Percentiles rank a stretch among this genome's conserved stretches.
Conservation (phyloP, 2,113 vertebrate genomes). For the Corythornis madagascariensis region DNA sequence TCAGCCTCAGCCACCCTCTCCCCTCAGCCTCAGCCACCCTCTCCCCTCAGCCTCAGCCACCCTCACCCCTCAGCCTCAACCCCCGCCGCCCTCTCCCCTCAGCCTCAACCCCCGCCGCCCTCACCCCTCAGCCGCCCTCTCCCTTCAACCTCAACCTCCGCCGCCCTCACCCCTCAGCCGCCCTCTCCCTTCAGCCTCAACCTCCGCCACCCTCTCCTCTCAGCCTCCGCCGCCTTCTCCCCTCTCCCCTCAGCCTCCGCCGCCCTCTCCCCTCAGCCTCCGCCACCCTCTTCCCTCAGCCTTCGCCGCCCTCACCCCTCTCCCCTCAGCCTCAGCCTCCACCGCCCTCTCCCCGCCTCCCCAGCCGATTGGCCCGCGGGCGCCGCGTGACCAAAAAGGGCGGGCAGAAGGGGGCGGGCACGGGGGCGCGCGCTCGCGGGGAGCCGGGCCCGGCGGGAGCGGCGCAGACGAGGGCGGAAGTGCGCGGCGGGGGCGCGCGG, state of each 20-base stretch:
- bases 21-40: no score
- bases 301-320: no score
- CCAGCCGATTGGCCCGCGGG: background rate
- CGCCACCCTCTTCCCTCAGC: background rate
- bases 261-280: background rate
- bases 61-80: no score
- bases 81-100: no score
- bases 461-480: constrained; percentile 3
- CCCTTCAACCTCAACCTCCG: no score
- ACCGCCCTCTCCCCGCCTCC: background rate
- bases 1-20: no score
- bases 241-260: no score
- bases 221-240: no score
- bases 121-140: no score
- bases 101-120: no score
- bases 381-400: background rate
- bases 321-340: background rate
- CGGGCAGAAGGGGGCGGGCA: background rate
- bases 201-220: background rate
- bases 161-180: no score
- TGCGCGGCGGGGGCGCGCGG: constrained; percentile 7
- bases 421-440: background rate
- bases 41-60: no score
- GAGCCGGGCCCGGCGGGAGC: background rate
- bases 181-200: background rate